These are phyloP conservation scores for Latrodectus elegans DNA, from an alignment of 2,888 invertebrate species.

Conservation along the genomic window DNA sequence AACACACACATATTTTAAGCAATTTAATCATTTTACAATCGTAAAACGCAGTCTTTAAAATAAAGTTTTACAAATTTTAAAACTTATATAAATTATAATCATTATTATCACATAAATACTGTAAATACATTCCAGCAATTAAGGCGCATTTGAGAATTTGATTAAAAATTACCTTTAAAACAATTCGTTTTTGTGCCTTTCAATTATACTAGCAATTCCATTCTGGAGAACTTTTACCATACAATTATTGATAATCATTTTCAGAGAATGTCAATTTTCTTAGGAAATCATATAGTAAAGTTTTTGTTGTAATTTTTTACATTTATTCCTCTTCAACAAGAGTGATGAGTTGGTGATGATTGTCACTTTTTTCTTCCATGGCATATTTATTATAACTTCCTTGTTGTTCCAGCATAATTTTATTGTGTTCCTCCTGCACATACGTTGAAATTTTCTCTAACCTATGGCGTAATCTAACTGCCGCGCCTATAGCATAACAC, in stretches of 20 bases:
- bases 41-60: not conserved
- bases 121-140: not conserved
- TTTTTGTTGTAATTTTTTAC: too few species aligned
- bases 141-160: not conserved
- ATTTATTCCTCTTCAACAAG: too few species aligned
- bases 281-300: too few species aligned
- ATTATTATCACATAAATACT: not conserved
- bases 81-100: not conserved
- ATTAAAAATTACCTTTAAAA: too few species aligned
- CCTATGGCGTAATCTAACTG: slow-evolving; percentile 37
- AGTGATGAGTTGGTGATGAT: too few species aligned
- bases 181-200: too few species aligned
- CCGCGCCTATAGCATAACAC: slow-evolving; percentile 51
- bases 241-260: too few species aligned
- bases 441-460: slow-evolving; percentile 29
- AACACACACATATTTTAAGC: not conserved
- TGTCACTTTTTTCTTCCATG: too few species aligned
- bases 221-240: too few species aligned
- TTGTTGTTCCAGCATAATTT: not conserved
- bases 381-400: not conserved
- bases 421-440: slow-evolving; percentile 30
- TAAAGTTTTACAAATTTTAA: not conserved
- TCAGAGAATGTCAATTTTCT: too few species aligned
- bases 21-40: not conserved
- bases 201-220: too few species aligned